phyloP scores from a whole-genome alignment of 2,797 vertebrate genomes.

The Malacoraja senta region DNA sequence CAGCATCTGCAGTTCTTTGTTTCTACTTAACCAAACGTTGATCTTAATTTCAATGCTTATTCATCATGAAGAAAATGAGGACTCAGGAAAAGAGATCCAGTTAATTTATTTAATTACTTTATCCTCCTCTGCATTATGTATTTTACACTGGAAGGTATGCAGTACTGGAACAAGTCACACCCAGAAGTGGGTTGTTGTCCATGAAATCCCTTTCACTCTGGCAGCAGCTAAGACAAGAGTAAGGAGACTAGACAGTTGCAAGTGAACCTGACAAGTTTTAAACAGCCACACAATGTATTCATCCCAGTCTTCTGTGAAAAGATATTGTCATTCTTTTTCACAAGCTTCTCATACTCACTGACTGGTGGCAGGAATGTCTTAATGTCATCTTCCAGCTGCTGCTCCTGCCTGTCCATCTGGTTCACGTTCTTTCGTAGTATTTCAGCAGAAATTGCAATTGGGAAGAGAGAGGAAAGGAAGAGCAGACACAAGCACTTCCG shows the following conservation, averaged over 20 bases:
- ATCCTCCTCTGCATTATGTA: not conserved
- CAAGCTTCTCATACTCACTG: not conserved
- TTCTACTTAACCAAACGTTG: not conserved
- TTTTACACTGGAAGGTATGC: not conserved
- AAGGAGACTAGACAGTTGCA: not conserved
- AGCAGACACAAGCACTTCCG: constrained; percentile 41
- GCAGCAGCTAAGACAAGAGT: not conserved
- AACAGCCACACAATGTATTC: not conserved
- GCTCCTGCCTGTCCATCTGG: not conserved
- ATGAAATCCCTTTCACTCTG: not conserved
- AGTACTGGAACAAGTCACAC: not conserved
- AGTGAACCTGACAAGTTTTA: not conserved
- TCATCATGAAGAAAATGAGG: not conserved
- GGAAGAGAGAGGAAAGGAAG: not conserved
- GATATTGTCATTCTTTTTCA: not conserved
- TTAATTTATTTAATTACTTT: constrained; percentile 6
- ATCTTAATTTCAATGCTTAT: not conserved
- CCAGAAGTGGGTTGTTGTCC: not conserved
- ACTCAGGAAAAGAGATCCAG: not conserved
- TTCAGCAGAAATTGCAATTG: constrained; percentile 34
- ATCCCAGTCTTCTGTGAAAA: constrained; percentile 20
- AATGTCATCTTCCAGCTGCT: not conserved
- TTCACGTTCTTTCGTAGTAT: constrained; percentile 15
- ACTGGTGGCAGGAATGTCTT: constrained; percentile 16
- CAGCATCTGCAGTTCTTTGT: too few relatives aligned